Evolutionary conservation across 2,888 invertebrate genomes (phyloP).

Genomic region (Sacculina carcini): DNA sequence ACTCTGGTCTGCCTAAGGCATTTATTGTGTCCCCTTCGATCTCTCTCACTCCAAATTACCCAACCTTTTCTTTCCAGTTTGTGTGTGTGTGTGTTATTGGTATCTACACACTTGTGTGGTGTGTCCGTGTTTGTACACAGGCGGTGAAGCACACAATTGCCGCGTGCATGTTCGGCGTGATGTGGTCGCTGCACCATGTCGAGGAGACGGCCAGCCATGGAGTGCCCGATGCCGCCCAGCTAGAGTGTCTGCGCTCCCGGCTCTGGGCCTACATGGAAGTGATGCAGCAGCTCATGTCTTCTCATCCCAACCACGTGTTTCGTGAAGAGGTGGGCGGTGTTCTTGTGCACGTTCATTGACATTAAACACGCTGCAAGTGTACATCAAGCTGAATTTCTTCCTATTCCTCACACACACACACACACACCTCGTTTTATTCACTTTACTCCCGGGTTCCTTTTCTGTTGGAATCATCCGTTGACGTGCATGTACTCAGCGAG

Average conservation of each 20-base stretch:
- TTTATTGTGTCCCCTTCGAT: too few relatives aligned
- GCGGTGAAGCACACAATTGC: slow-evolving; percentile 53
- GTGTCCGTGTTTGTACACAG: slow-evolving; percentile 19
- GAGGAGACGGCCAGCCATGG: slow-evolving; percentile 41
- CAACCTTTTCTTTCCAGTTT: too few relatives aligned
- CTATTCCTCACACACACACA: not conserved
- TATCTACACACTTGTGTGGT: too few relatives aligned
- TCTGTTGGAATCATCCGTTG: not conserved
- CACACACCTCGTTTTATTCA: not conserved
- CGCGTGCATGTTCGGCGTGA: slow-evolving; percentile 55
- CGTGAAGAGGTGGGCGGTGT: slow-evolving; percentile 35
- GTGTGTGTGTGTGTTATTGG: too few relatives aligned
- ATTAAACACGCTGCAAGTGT: not conserved
- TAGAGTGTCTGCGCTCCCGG: slow-evolving; percentile 34
- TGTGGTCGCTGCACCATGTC: slow-evolving; percentile 65
- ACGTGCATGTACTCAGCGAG: not conserved
- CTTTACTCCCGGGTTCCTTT: not conserved
- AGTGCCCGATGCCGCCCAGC: slow-evolving; percentile 26
- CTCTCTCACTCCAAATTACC: too few relatives aligned
- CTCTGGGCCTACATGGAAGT: slow-evolving; percentile 46
- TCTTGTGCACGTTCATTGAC: not conserved
- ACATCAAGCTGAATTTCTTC: not conserved
- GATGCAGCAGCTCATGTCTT: slow-evolving; percentile 38
- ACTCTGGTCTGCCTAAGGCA: too few relatives aligned
- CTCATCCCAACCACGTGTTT: slow-evolving; percentile 36